A percentile compares a stretch with the other conserved stretches of the same genome.
phyloP scores from a whole-genome alignment of 2,888 invertebrate genomes.

The Drosophila cognata region DNA sequence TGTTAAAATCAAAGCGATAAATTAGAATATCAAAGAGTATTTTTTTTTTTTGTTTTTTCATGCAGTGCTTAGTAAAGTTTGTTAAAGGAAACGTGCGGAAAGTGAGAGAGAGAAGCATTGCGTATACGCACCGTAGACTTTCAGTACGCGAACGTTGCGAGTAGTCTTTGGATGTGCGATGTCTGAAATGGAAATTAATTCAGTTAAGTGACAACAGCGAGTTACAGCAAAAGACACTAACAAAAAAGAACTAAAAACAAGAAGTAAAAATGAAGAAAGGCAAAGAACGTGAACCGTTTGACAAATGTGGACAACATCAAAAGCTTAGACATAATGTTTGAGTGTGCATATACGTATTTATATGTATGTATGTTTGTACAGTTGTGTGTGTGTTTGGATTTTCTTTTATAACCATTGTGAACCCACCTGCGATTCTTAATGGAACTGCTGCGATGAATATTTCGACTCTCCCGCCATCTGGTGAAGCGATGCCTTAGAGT shows the following conservation, averaged over 20 bases:
- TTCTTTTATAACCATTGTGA: conserved; percentile 14
- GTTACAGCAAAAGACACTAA: conserved; percentile 30
- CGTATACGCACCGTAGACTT: conserved; percentile 89
- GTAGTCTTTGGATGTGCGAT: conserved; percentile 92
- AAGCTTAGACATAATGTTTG: conserved; percentile 13
- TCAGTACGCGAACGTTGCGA: conserved; percentile 92
- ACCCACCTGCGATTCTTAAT: conserved; percentile 83
- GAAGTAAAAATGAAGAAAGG: conserved; percentile 1
- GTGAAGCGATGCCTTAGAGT: conserved; percentile 93
- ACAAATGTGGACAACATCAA: conserved; percentile 19
- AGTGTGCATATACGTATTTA: background rate
- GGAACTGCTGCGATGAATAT: conserved; percentile 79
- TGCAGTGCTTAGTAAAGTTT: conserved; percentile 37
- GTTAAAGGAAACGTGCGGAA: conserved; percentile 27
- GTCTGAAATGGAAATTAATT: conserved; percentile 85
- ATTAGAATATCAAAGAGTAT: conserved; percentile 23
- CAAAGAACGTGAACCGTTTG: background rate
- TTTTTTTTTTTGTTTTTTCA: conserved; percentile 9
- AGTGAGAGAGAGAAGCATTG: conserved; percentile 26
- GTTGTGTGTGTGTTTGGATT: conserved; percentile 1
- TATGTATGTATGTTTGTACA: conserved; percentile 3
- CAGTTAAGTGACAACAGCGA: conserved; percentile 63
- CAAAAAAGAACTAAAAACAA: background rate
- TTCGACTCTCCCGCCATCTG: conserved; percentile 88
- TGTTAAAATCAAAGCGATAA: background rate